Evolutionary conservation across 2,797 vertebrate genomes (phyloP).

Genomic region (Xyrichtys novacula): DNA sequence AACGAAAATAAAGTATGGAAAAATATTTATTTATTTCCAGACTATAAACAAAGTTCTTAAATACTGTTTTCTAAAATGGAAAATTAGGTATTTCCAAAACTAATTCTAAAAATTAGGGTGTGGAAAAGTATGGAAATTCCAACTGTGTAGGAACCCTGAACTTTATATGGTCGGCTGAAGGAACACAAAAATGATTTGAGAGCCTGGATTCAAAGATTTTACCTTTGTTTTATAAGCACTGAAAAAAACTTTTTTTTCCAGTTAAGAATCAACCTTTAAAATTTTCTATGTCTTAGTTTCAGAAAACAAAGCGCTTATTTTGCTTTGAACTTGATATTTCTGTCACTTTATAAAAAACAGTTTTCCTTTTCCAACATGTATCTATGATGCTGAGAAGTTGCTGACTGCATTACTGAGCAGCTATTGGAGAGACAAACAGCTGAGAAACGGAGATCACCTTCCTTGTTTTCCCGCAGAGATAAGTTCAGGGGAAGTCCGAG

Average conservation of each 20-base stretch:
- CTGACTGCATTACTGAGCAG: background rate
- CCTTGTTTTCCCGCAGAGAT: slow-evolving; percentile 28
- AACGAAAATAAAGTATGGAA: too few relatives aligned
- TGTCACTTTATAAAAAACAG: slow-evolving; percentile 7
- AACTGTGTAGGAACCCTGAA: too few relatives aligned
- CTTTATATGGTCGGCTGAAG: background rate
- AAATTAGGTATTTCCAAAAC: too few relatives aligned
- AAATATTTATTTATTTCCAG: too few relatives aligned
- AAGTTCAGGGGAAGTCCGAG: slow-evolving; percentile 44
- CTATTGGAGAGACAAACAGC: slow-evolving; percentile 7
- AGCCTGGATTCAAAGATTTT: background rate
- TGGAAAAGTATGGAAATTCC: too few relatives aligned
- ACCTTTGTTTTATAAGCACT: background rate
- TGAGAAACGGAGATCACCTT: background rate
- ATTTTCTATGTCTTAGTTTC: background rate
- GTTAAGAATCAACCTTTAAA: background rate
- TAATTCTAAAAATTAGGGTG: too few relatives aligned
- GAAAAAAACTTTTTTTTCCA: background rate
- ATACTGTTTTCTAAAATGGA: too few relatives aligned
- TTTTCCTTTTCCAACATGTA: slow-evolving; percentile 5
- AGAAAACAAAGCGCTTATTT: background rate
- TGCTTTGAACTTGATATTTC: slow-evolving; percentile 3
- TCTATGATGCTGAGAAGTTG: slow-evolving; percentile 36
- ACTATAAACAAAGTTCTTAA: too few relatives aligned
- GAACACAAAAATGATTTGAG: background rate